Evolutionary conservation across 1,140 invertebrate genomes (phyloP).

Genomic region (Lysiphlebus fabarum): DNA sequence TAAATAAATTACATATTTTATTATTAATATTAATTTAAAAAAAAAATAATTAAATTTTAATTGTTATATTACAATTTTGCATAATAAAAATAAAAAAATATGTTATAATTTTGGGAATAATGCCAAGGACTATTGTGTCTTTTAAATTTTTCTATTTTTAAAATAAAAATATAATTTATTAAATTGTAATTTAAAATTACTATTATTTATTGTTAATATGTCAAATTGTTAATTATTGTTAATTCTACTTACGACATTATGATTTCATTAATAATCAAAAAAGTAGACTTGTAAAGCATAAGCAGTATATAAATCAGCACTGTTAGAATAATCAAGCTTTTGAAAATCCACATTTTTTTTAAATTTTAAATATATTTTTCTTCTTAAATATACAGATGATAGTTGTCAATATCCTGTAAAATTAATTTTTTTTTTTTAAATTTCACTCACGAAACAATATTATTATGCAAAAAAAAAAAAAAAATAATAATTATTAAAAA

Average conservation of each 20-base stretch:
- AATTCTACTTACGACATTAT: slow-evolving; percentile 29
- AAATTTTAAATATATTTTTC: neutral
- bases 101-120: slow-evolving; percentile 25
- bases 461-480: too few species aligned
- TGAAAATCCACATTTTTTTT: slow-evolving; percentile 13
- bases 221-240: slow-evolving; percentile 1
- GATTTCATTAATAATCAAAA: slow-evolving; percentile 26
- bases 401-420: slow-evolving; percentile 1
- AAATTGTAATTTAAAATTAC: neutral
- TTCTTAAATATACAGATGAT: neutral
- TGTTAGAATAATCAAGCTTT: slow-evolving; percentile 12
- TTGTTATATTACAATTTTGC: neutral
- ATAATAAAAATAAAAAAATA: neutral
- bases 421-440: slow-evolving; percentile 1
- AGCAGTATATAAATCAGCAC: slow-evolving; percentile 18
- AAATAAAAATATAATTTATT: neutral
- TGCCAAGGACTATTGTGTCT: slow-evolving; percentile 21
- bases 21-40: neutral
- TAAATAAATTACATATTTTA: too few species aligned
- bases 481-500: too few species aligned
- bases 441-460: neutral
- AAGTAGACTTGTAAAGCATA: slow-evolving; percentile 14
- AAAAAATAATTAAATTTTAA: neutral
- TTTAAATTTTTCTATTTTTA: slow-evolving; percentile 12
- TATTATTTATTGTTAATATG: neutral